Percentiles rank a stretch among this genome's conserved stretches.
Evolutionary conservation across 2,797 vertebrate species (phyloP).

Genomic region (Myotis planiceps): DNA sequence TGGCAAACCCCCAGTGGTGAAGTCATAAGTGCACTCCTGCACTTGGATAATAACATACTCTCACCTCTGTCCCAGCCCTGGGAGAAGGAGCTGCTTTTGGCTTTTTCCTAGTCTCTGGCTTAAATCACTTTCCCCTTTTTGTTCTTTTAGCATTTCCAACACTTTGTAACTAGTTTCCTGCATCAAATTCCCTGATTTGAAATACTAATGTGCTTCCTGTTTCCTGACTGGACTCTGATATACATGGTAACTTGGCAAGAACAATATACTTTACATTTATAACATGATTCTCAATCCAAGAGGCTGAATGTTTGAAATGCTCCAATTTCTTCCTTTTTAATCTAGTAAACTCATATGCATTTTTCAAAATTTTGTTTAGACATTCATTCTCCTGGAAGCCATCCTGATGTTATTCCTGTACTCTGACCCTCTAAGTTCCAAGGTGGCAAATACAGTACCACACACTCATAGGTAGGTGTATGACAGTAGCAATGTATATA

Average conservation of each 20-base stretch:
- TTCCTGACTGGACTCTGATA: constrained; percentile 10
- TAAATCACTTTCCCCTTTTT: not conserved
- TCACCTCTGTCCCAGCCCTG: not conserved
- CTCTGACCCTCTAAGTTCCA: not conserved
- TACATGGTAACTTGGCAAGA: not conserved
- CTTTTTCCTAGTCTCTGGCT: not conserved
- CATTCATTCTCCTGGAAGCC: not conserved
- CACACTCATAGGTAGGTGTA: not conserved
- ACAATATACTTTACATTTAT: not conserved
- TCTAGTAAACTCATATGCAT: not conserved
- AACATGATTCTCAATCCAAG: not conserved
- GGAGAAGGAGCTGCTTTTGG: not conserved
- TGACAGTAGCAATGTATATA: not conserved
- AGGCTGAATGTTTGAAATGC: not conserved
- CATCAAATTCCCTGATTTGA: constrained; percentile 15
- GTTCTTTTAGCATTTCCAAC: not conserved
- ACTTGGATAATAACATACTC: not conserved
- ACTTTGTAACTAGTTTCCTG: not conserved
- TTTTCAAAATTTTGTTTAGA: not conserved
- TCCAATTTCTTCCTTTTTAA: constrained; percentile 17
- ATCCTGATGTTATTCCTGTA: not conserved
- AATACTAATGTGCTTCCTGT: constrained; percentile 15
- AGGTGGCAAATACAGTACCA: not conserved
- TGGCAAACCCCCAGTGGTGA: not conserved
- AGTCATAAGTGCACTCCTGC: not conserved